These are phyloP conservation scores for Chymomyza procnemis DNA, from an alignment of 2,888 invertebrate genomes.

Conservation along the genomic window DNA sequence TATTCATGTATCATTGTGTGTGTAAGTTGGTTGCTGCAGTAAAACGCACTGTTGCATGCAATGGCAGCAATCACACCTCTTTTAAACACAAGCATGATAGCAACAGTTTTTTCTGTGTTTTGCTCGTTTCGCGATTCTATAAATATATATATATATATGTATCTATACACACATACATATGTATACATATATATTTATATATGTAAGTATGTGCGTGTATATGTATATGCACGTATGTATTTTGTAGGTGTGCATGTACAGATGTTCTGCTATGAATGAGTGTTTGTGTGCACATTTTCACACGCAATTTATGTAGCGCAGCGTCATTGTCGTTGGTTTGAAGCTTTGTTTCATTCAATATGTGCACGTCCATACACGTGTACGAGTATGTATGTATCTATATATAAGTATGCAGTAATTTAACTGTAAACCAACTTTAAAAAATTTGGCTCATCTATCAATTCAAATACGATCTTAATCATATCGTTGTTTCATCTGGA, in stretches of 20 bases:
- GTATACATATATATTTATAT: background rate
- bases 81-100: constrained; percentile 50
- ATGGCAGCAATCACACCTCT: constrained; percentile 36
- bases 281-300: constrained; percentile 63
- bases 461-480: too few relatives aligned
- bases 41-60: constrained; percentile 68
- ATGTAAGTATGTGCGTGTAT: background rate
- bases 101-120: constrained; percentile 55
- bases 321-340: background rate
- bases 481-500: too few relatives aligned
- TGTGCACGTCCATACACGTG: too few relatives aligned
- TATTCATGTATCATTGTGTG: constrained; percentile 15
- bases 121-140: constrained; percentile 2
- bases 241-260: constrained; percentile 3
- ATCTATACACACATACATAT: constrained; percentile 20
- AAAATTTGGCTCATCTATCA: constrained; percentile 3
- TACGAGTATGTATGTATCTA: too few relatives aligned
- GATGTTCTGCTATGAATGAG: constrained; percentile 26
- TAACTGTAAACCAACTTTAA: constrained; percentile 3
- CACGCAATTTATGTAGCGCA: constrained; percentile 59
- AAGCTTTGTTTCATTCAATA: background rate
- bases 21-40: constrained; percentile 47
- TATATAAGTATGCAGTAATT: background rate
- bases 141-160: background rate
- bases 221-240: background rate